A percentile compares a stretch with the other conserved stretches of the same genome.
Conservation (phyloP, 2,113 vertebrate genomes). For the Entelurus aequoreus region DNA sequence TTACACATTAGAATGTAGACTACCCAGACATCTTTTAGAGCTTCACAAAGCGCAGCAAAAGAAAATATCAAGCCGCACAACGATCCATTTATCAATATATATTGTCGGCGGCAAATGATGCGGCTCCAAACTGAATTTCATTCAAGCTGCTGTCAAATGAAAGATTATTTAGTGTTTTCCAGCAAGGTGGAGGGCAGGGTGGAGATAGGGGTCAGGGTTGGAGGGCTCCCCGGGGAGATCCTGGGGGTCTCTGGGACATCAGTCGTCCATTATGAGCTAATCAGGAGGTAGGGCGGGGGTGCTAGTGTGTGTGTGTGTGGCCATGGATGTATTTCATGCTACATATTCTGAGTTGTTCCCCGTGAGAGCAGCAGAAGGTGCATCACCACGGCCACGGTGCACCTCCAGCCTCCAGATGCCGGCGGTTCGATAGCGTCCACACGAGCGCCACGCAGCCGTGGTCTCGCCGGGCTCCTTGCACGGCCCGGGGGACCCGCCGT, state of each 20-base stretch:
- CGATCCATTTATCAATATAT: conserved; percentile 69
- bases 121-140: conserved; percentile 70
- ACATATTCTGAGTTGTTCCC: conserved; percentile 20
- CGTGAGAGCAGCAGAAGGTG: conserved; percentile 65
- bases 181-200: conserved; percentile 69
- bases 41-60: conserved; percentile 17
- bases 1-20: neutral
- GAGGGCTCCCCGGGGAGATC: conserved; percentile 69
- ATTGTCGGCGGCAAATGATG: conserved; percentile 67
- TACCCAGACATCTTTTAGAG: neutral
- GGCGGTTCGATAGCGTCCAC: conserved; percentile 53
- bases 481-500: conserved; percentile 52
- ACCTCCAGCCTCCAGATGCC: conserved; percentile 65
- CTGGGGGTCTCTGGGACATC: conserved; percentile 64
- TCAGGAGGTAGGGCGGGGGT: conserved; percentile 48
- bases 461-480: conserved; percentile 54
- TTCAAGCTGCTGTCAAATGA: conserved; percentile 74
- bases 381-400: conserved; percentile 24
- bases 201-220: conserved; percentile 70
- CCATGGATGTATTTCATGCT: conserved; percentile 15
- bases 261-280: conserved; percentile 72
- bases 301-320: conserved; percentile 15
- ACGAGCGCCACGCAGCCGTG: conserved; percentile 38
- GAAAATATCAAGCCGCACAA: conserved; percentile 32
- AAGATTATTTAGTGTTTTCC: conserved; percentile 81